Base-by-base conservation (phyloP, 2,113 vertebrate species). In the Amia ocellicauda region DNA sequence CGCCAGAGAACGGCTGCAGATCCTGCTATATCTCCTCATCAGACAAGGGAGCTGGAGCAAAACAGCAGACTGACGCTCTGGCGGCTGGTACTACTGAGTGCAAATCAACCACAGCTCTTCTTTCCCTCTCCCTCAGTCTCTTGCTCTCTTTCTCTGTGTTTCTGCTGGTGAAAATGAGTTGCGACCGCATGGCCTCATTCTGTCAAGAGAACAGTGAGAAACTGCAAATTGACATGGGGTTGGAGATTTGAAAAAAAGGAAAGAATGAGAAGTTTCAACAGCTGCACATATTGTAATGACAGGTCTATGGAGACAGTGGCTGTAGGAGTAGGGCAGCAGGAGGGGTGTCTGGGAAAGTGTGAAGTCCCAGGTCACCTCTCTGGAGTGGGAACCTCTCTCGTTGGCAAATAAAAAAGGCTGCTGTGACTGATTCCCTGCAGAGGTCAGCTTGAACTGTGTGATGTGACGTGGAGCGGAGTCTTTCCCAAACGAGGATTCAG, bases 151-250 rank as follows among this genome's bases (percentile, higher is more conserved):
- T 36, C 31, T 36, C 31, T 36, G 31, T 11, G 5, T 36, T 11
- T 24, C 52, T 26, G 45, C 45, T 5, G 45, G 45, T 49, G 45
- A 49, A 49, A 49, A 53, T 53, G 51, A 53, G 51, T 53, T 53
- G 17, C 26, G 27, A 31, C 19, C 17, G 55, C 27, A 9, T 57
- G 55, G 55, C 55, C 55, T 57, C 55, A 57, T 57, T 57, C 55
- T 57, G 55, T 57, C 55, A 57, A 19, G 55, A 7, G 16, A n/a
- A 10, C 26, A 57, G 27, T 31, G 28, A 57, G 26, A 57, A 28
- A 31, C 55, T 57, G 27, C 28, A 31, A 27, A 57, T 17, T 19
- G 55, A 17, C 28, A 31, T 14, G 7, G 17, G 26, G 55, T 28
- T 16, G 29, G 28, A 23, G 23, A 36, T n/a, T n/a, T n/a, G n/a